phyloP scores from a whole-genome alignment of 30 jellyfish, hydroid and myxozoan species.

The Cassiopea andromeda region DNA sequence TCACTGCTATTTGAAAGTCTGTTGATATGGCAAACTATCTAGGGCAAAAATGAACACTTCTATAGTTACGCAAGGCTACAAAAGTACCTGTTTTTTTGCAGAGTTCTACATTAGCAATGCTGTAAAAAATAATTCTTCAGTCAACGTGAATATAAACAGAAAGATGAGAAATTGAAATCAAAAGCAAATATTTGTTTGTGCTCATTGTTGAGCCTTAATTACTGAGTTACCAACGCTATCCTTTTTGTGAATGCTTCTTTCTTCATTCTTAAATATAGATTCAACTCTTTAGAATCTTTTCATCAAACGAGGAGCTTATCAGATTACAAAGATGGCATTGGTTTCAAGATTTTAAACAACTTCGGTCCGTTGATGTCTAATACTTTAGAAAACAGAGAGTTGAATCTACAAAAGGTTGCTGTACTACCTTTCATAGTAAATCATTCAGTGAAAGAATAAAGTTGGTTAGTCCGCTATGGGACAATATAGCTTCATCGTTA shows the following conservation, averaged over 20 bases:
- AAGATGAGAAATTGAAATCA: conserved; percentile 10
- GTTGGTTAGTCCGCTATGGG: too few species aligned
- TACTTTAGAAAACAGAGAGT: not conserved
- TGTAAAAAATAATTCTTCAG: not conserved
- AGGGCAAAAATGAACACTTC: not conserved
- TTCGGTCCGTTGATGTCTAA: not conserved
- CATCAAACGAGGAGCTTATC: conserved; percentile 24
- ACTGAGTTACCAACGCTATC: conserved; percentile 15
- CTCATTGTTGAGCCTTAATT: not conserved
- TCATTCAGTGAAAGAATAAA: too few species aligned
- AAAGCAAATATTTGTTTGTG: not conserved
- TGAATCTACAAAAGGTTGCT: too few species aligned
- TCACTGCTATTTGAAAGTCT: not conserved
- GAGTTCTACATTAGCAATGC: not conserved
- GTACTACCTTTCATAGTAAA: too few species aligned
- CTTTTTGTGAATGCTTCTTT: not conserved
- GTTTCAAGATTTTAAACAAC: not conserved
- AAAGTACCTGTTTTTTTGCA: not conserved
- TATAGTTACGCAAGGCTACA: not conserved
- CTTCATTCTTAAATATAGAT: not conserved
- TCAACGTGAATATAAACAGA: not conserved
- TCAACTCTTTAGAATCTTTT: not conserved
- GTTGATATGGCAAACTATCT: not conserved
- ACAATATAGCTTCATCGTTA: too few species aligned
- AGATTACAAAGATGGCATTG: not conserved